phyloP scores from a whole-genome alignment of 2,797 vertebrate species.

The Ateles fusciceps region DNA sequence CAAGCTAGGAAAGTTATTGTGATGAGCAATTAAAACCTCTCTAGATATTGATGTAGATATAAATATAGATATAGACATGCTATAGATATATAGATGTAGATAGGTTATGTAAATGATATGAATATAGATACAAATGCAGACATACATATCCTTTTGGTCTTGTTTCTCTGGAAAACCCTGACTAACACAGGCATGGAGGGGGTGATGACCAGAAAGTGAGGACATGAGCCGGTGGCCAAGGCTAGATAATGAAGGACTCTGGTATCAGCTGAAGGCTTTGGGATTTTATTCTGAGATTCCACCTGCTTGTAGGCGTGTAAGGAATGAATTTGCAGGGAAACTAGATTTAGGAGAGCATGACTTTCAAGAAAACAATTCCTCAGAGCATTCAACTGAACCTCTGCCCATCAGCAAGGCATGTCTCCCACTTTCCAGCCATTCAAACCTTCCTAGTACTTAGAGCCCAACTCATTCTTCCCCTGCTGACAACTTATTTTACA shows the following conservation, averaged over 20 bases:
- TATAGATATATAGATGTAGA: neutral
- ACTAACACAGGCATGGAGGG: neutral
- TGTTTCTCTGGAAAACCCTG: neutral
- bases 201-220: neutral
- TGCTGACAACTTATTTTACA: neutral
- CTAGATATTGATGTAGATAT: too few relatives aligned
- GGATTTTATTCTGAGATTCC: neutral
- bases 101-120: neutral
- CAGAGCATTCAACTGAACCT: neutral
- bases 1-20: neutral
- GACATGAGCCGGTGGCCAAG: neutral
- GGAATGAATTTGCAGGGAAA: neutral
- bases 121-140: neutral
- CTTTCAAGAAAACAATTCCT: neutral
- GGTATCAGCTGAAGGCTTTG: neutral
- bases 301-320: neutral
- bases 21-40: neutral
- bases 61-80: neutral
- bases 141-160: neutral
- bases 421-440: too few relatives aligned
- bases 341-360: neutral
- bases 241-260: neutral
- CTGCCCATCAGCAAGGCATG: rapidly evolving
- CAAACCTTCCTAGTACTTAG: too few relatives aligned
- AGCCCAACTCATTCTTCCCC: neutral